These are phyloP conservation scores for Sarcophaga subvicina DNA, from an alignment of 2,888 invertebrate species.

Conservation along the genomic window DNA sequence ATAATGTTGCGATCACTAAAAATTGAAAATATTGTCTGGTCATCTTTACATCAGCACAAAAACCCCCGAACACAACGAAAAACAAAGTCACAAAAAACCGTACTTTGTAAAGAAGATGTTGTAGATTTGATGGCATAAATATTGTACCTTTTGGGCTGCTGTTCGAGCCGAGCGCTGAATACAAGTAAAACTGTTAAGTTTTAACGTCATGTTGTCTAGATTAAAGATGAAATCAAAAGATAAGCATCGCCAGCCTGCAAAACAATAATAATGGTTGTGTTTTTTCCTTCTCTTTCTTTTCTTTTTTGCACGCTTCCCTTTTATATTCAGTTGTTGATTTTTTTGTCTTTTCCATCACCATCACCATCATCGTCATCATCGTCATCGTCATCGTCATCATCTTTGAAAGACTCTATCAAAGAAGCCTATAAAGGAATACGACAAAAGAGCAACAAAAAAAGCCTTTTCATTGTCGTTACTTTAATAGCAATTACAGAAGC, in stretches of 20 bases:
- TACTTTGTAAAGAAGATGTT: conserved; percentile 25
- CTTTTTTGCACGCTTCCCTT: not conserved
- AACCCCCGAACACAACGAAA: not conserved
- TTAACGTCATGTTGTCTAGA: conserved; percentile 68
- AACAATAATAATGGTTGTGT: conserved; percentile 58
- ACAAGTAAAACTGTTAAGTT: conserved; percentile 62
- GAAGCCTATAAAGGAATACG: conserved; percentile 24
- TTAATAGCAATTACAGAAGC: conserved; percentile 68
- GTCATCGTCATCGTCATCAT: conserved; percentile 2
- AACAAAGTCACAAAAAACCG: not conserved
- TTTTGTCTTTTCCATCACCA: conserved; percentile 2
- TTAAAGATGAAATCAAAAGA: conserved; percentile 69
- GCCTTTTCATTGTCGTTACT: conserved; percentile 65
- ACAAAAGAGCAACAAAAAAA: conserved; percentile 20
- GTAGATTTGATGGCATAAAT: conserved; percentile 56
- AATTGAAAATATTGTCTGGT: conserved; percentile 68
- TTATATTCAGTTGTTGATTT: not conserved
- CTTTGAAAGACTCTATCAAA: conserved; percentile 49
- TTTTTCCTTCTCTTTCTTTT: conserved; percentile 21
- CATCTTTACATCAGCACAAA: conserved; percentile 67
- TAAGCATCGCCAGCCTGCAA: conserved; percentile 55
- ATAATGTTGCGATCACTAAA: conserved; percentile 65
- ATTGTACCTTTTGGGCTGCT: conserved; percentile 55
- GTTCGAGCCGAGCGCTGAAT: conserved; percentile 21
- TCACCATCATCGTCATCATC: not conserved